Evolutionary conservation across 1,140 invertebrate species (phyloP), one percentile per base, ranked within the genome.

Genomic region (Agrypnia vestita): DNA sequence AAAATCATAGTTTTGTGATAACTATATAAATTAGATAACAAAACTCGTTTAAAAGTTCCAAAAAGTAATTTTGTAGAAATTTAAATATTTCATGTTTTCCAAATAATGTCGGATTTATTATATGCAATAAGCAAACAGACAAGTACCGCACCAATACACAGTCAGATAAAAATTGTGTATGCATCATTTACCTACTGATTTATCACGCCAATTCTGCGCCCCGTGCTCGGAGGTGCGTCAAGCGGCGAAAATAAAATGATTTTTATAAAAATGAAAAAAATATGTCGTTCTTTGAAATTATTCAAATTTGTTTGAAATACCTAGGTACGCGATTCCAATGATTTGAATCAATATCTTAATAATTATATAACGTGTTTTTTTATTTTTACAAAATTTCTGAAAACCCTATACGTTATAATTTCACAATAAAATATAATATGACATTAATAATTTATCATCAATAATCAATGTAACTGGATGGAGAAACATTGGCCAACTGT

Each of bases 141-240:
- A 76, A 59, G 59, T 47, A 47, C 56, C 71, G 12, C 46, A 75
- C 74, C 72, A 64, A 67, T 69, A 80, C 61, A 77, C 47, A 62
- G 76, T 25, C 75, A 55, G 78, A 61, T 79, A 79, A 75, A 81
- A 81, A 81, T 81, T 81, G 44, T 81, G 80, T 79, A 81, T 81
- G 80, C 80, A 81, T 81, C 80, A 81, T 81, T 81, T 81, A 81
- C 17, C 53, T 71, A 79, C 76, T 81, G 80, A 81, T 81, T 81
- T 81, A 81, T 81, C 67, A 79, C 53, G 76, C 80, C 80, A 81
- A 81, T 81, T 62, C 73, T 56, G 35, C 51, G 64, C 61, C 59
- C 35, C 25, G 17, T 13, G 46, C 53, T 77, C 74, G 49, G 8
- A 64, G 74, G 15, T n/a, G 6, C 44, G 35, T 76, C 8, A 17